A percentile compares a stretch with the other conserved stretches of the same genome.
Conservation (phyloP, 2,113 vertebrate genomes). For the Tenebrosternarchus preto region DNA sequence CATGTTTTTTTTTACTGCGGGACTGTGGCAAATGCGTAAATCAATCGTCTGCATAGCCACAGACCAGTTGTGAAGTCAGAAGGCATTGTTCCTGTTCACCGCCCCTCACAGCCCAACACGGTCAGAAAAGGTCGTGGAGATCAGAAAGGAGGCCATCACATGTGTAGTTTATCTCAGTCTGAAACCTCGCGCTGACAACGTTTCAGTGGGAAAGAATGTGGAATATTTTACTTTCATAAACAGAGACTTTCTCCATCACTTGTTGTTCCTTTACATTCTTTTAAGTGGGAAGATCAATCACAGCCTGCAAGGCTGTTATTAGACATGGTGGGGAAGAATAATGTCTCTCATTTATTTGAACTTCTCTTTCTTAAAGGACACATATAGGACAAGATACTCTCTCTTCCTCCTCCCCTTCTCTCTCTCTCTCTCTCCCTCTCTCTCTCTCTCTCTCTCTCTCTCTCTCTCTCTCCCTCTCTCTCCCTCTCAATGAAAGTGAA, state of each 20-base stretch:
- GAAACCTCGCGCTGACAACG: neutral
- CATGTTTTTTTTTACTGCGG: neutral
- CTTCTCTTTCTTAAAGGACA: conserved; percentile 44
- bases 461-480: neutral
- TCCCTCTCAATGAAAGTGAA: neutral
- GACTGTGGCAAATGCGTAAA: neutral
- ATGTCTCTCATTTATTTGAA: conserved; percentile 53
- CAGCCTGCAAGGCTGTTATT: conserved; percentile 47
- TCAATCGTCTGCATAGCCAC: neutral
- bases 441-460: neutral
- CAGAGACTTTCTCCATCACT: neutral
- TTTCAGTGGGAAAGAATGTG: conserved; percentile 16
- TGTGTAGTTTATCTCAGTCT: conserved; percentile 11
- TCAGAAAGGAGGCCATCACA: conserved; percentile 5
- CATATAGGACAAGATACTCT: conserved; percentile 13
- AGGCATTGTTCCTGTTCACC: neutral
- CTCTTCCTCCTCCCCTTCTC: neutral
- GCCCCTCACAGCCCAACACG: neutral
- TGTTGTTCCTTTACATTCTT: conserved; percentile 13
- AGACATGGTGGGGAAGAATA: conserved; percentile 37
- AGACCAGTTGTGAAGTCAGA: neutral
- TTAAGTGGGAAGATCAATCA: conserved; percentile 50
- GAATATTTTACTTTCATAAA: neutral
- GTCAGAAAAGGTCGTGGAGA: neutral
- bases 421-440: neutral